Base-by-base conservation (phyloP, 2,797 vertebrate species). In the Chaetodon trifasciatus region DNA sequence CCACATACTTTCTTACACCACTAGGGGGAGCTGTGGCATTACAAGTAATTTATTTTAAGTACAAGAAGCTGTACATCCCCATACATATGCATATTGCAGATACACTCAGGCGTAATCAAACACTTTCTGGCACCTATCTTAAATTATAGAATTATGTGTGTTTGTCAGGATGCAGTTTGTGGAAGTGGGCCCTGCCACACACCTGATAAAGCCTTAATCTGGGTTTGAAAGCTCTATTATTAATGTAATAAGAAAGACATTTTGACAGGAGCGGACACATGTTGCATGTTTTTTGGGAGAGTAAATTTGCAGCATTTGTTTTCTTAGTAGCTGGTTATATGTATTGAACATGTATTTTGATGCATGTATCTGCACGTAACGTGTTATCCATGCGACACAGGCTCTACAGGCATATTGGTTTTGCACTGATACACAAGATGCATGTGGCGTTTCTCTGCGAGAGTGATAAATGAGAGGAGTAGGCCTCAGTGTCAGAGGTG, bases 381-480 rank as follows among this genome's bases (percentile, higher is more conserved):
- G 60, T 69, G 24, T 71, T 19, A 55, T 15, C n/a, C 15, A 49
- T 13, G 32, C 12, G 47, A 23, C 40, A 42, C 23, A 44, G 42
- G 37, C 39, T 61, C 62, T 46, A 40, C 55, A 68, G 75, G 53
- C 79, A 70, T 74, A 72, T 61, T 67, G 44, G 68, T 61, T 67
- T 82, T 52, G 64, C 50, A 70, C 39, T 24, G 66, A 46, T 37
- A 52, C 68, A 66, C 72, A 58, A 79, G 79, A 86, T 76, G 86
- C 60, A 83, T 72, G 84, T 17, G 13, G n/a, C 49, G 79, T 67
- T 85, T 86, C 83, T 74, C 71, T 24, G 13, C 4, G 1, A 84
- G 60, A 46, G 65, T 92, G 90, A 94, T 92, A 80, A 86, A 93
- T 58, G 79, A 87, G 83, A 79, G 65, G 68, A 85, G 83, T 82